A percentile compares a stretch with the other conserved stretches of the same genome.
Conservation (phyloP, 1,140 invertebrate species). For the Sarcophaga peregrina region DNA sequence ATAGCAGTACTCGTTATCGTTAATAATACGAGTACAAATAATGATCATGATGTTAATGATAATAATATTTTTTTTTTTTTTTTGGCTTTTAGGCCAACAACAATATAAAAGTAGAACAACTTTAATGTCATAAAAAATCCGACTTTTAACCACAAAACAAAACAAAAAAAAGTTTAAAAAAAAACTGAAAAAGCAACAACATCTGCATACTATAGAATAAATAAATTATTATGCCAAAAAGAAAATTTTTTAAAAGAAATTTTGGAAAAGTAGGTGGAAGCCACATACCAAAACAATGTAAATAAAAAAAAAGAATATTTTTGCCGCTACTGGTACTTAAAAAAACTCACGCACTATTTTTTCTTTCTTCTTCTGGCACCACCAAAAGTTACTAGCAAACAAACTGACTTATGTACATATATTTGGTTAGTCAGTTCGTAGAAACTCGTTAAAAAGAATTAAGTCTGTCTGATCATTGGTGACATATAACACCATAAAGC, state of each 20-base stretch:
- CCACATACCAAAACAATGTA: not conserved
- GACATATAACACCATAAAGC: too few relatives aligned
- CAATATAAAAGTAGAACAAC: constrained; percentile 18
- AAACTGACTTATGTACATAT: too few relatives aligned
- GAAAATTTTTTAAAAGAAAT: not conserved
- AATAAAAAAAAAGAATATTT: not conserved
- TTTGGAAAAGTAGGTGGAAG: not conserved
- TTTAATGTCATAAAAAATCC: not conserved
- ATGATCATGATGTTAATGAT: too few relatives aligned
- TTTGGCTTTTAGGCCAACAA: constrained; percentile 7
- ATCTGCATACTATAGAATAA: constrained; percentile 20
- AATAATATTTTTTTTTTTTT: not conserved
- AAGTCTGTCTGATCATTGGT: too few relatives aligned
- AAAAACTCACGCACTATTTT: not conserved
- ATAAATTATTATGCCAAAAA: constrained; percentile 11
- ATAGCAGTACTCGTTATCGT: too few relatives aligned
- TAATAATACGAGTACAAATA: too few relatives aligned
- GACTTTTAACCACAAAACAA: not conserved
- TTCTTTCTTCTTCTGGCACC: not conserved
- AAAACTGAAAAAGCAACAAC: not conserved
- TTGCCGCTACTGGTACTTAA: not conserved
- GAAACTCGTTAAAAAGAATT: too few relatives aligned
- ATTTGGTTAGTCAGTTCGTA: too few relatives aligned
- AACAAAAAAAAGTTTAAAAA: too few relatives aligned
- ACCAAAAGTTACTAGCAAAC: not conserved